Base-by-base conservation (phyloP, 2,113 vertebrate genomes). In the Panthera uncia region DNA sequence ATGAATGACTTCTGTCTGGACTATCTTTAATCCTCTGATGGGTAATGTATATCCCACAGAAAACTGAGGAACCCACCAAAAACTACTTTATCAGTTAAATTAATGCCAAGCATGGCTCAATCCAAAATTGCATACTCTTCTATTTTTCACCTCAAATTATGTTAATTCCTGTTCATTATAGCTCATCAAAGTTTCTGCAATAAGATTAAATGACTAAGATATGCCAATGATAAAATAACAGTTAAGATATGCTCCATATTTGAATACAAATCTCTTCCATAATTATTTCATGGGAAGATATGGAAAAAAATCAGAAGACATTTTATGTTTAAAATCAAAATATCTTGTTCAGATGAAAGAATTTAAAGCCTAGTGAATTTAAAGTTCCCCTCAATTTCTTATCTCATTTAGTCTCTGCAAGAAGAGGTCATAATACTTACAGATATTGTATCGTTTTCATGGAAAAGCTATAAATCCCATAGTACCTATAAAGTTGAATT, bases 241-340 rank as follows among this genome's bases (percentile, higher is more conserved):
- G 18, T 15, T 61, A 36, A 86, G 3, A 19, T 68, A 23, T 48
- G 5, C 15, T 78, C 33, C 23, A 38, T 48, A 10, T 12, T 63
- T 86, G 29, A 50, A 71, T 81, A 90, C 19, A 69, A 86, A 78
- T 87, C 36, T 15, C 14, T 69, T 78, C 21, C 16, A 50, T 36
- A 84, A 50, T 79, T 11, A 76, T 86, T 82, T 94, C 76, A 71
- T 7, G 29, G 33, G 45, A 36, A 92, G 10, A 68, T 52, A 50
- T 69, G 18, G 25, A 38, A 29, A 74, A 74, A 86, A 25, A 1
- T 61, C 27, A 21, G 69, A 68, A 81, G 19, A 76, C 61, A 89
- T 66, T 89, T 85, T 69, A 45, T 3, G 15, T 69, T 89, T 89
- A 84, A 93, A 87, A 96, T 84, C 7, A 45, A 93, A 89, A 55